Evolutionary conservation across 2,888 invertebrate genomes (phyloP).

Genomic region (Drosophila subquinaria): DNA sequence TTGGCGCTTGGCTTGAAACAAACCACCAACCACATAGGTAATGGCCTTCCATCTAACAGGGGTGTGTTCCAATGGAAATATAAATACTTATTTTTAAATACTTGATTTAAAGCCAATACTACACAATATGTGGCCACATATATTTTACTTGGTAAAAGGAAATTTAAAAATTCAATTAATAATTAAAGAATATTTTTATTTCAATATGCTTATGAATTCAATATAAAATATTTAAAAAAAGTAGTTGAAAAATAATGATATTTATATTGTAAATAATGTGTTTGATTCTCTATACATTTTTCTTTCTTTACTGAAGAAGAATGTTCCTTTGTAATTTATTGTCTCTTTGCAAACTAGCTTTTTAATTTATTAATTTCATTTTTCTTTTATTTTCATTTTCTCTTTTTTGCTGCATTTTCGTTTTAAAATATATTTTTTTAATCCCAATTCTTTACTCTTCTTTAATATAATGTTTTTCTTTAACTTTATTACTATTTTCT

Average conservation of each 20-base stretch:
- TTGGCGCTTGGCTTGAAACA: slow-evolving; percentile 38
- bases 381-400: too few relatives aligned
- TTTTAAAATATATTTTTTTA: background rate
- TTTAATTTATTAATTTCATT: background rate
- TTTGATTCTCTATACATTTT: background rate
- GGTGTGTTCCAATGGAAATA: slow-evolving; percentile 2
- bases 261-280: background rate
- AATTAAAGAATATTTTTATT: background rate
- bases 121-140: background rate
- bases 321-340: background rate
- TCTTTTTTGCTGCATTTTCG: background rate
- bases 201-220: background rate
- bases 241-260: too few relatives aligned
- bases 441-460: background rate
- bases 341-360: background rate
- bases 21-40: slow-evolving; percentile 19
- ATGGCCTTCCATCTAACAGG: slow-evolving; percentile 30
- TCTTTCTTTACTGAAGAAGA: background rate
- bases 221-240: too few relatives aligned
- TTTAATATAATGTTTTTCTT: background rate
- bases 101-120: background rate
- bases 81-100: background rate
- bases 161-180: background rate
- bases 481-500: background rate
- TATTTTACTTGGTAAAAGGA: background rate